Evolutionary conservation across 2,888 invertebrate genomes (phyloP).

Genomic region (Galeopsomyia nigrocyanea): DNA sequence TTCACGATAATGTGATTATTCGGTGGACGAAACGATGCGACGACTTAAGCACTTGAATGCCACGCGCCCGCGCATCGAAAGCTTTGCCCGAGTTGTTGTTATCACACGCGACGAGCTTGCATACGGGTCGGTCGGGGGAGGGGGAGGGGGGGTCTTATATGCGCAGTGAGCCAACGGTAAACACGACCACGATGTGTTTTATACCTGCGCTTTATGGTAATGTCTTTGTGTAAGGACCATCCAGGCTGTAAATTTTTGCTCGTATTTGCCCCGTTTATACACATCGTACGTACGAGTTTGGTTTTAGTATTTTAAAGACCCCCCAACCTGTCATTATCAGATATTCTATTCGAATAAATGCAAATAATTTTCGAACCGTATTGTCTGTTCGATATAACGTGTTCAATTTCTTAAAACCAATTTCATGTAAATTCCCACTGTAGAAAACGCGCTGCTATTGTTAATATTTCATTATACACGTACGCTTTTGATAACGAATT

Average conservation of each 20-base stretch:
- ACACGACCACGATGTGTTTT: slow-evolving; percentile 8
- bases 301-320: slow-evolving; percentile 6
- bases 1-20: slow-evolving; percentile 35
- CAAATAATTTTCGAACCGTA: too few species aligned
- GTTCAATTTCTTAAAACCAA: too few species aligned
- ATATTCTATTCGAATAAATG: too few species aligned
- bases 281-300: neutral
- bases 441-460: too few species aligned
- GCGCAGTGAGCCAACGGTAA: neutral
- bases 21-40: neutral
- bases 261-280: neutral
- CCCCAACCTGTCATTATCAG: too few species aligned
- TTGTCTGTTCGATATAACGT: too few species aligned
- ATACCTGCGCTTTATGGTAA: slow-evolving; percentile 28
- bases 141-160: neutral
- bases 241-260: slow-evolving; percentile 27
- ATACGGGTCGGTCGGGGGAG: too few species aligned
- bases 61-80: neutral
- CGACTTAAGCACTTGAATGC: slow-evolving; percentile 14
- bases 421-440: too few species aligned
- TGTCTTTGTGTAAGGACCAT: slow-evolving; percentile 6
- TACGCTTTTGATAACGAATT: too few species aligned
- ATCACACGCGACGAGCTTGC: too few species aligned
- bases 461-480: too few species aligned
- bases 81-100: too few species aligned